Conservation (phyloP, 1,140 invertebrate species). For the Ctenoplectra terminalis region DNA sequence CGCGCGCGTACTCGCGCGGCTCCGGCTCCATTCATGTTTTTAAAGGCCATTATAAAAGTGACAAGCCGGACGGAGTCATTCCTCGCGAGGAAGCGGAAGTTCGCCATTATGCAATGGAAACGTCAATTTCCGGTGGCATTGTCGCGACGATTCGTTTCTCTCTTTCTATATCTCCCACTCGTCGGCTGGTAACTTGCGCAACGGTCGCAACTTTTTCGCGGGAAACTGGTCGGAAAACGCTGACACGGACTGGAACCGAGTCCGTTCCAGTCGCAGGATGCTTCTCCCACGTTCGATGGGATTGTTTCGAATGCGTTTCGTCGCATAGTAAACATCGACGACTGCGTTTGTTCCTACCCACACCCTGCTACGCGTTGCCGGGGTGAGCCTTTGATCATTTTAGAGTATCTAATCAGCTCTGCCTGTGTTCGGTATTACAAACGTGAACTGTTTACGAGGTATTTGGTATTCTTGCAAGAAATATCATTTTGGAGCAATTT, state of each 20-base stretch:
- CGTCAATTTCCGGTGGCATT: conserved; percentile 74
- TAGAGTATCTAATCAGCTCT: conserved; percentile 16
- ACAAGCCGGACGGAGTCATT: conserved; percentile 73
- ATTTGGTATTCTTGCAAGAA: neutral
- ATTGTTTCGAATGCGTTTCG: conserved; percentile 42
- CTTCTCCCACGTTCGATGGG: conserved; percentile 8
- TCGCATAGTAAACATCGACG: conserved; percentile 29
- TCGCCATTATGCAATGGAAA: conserved; percentile 75
- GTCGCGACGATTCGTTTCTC: conserved; percentile 67
- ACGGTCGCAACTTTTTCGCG: conserved; percentile 10
- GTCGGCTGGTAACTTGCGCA: conserved; percentile 4
- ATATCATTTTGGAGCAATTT: neutral
- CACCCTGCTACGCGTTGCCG: neutral
- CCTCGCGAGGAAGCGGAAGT: conserved; percentile 72
- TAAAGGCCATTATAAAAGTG: conserved; percentile 72
- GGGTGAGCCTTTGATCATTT: conserved; percentile 16
- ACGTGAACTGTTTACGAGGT: too few species aligned
- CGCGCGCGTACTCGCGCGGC: conserved; percentile 40
- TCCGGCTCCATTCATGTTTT: conserved; percentile 68
- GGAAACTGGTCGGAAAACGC: conserved; percentile 50
- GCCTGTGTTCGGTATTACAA: neutral
- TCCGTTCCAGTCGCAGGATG: neutral
- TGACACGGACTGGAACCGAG: neutral
- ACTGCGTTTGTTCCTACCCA: conserved; percentile 33
- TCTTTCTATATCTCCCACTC: conserved; percentile 54